Evolutionary conservation across 2,888 invertebrate genomes (phyloP).

Genomic region (Synanthedon vespiformis): DNA sequence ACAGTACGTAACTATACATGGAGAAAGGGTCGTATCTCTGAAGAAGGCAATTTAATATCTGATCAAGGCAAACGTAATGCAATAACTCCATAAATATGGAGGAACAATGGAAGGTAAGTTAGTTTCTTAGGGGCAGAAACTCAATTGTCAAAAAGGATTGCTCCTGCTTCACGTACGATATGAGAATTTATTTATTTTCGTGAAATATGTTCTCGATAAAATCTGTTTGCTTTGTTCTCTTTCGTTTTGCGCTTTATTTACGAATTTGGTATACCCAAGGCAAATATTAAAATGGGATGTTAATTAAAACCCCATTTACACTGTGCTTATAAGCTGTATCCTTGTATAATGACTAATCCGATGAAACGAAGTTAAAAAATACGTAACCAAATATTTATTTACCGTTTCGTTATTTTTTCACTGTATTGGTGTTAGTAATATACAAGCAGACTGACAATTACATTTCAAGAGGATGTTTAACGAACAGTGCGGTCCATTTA

Average conservation of each 20-base stretch:
- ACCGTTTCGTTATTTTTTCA: too few species aligned
- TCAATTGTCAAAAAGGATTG: constrained; percentile 51
- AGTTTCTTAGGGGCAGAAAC: constrained; percentile 52
- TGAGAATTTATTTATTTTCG: constrained; percentile 16
- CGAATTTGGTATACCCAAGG: neutral
- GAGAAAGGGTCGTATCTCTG: constrained; percentile 35
- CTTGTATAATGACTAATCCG: too few species aligned
- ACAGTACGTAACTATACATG: constrained; percentile 13
- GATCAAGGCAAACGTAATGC: constrained; percentile 52
- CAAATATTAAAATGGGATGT: neutral
- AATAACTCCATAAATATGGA: constrained; percentile 58
- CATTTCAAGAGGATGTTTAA: too few species aligned
- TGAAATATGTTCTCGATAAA: neutral
- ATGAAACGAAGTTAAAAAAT: too few species aligned
- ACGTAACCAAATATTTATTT: too few species aligned
- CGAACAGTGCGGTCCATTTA: too few species aligned
- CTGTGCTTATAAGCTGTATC: too few species aligned
- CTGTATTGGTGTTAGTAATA: too few species aligned
- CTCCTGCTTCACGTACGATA: constrained; percentile 25
- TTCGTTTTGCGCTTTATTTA: neutral
- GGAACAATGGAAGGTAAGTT: constrained; percentile 60
- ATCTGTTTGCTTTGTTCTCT: neutral
- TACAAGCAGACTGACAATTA: too few species aligned
- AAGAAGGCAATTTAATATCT: constrained; percentile 53
- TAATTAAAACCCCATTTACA: neutral